phyloP scores from a whole-genome alignment of 2,113 vertebrate species.

The Muscicapa adusta region DNA sequence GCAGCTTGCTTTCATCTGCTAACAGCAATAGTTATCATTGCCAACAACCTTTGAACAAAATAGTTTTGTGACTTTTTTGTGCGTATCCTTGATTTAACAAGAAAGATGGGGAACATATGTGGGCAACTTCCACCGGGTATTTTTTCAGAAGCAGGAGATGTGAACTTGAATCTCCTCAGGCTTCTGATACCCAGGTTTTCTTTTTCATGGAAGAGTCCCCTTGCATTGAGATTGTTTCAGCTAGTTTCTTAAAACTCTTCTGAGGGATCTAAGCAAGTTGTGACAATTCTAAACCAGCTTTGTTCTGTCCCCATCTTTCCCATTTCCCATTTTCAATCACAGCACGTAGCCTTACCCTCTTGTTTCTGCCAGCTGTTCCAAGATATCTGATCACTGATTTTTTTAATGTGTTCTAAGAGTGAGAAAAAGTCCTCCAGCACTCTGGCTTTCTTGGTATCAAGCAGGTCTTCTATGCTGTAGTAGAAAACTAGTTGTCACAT shows the following conservation, averaged over 20 bases:
- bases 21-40: not conserved
- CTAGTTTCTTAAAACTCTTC: not conserved
- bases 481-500: not conserved
- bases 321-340: not conserved
- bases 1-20: conserved; percentile 48
- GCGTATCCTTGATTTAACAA: not conserved
- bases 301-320: not conserved
- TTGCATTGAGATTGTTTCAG: not conserved
- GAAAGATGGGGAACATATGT: conserved; percentile 27
- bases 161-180: not conserved
- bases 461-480: not conserved
- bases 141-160: not conserved
- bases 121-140: not conserved
- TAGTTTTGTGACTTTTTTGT: not conserved
- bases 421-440: not conserved
- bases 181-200: not conserved
- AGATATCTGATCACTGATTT: not conserved
- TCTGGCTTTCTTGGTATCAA: not conserved
- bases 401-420: not conserved
- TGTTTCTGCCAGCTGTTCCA: not conserved
- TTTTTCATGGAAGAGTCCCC: not conserved
- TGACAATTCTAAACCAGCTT: not conserved
- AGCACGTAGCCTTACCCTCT: not conserved
- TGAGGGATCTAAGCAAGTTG: not conserved
- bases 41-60: conserved; percentile 40